phyloP scores from a whole-genome alignment of 2,888 invertebrate genomes.

The Pandemis cinnamomeana region DNA sequence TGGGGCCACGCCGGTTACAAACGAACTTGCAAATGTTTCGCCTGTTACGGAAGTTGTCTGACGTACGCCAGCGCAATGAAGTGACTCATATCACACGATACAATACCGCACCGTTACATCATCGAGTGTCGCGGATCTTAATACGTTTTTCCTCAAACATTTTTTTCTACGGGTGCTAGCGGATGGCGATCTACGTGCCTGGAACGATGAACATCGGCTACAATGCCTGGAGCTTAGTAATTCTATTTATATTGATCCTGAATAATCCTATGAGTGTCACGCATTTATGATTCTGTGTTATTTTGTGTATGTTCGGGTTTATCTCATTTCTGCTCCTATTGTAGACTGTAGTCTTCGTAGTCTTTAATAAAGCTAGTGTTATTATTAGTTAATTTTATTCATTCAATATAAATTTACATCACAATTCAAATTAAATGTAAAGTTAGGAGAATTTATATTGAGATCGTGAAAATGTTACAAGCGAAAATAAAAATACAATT shows the following conservation, averaged over 20 bases:
- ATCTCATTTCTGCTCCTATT: background rate
- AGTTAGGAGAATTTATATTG: too few relatives aligned
- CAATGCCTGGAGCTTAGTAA: conserved; percentile 13
- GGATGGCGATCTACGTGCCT: conserved; percentile 59
- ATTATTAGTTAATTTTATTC: too few relatives aligned
- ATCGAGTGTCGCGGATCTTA: conserved; percentile 36
- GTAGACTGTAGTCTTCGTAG: background rate
- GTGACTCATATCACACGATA: conserved; percentile 47
- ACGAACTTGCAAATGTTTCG: conserved; percentile 16
- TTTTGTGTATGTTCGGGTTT: background rate
- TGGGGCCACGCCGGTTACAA: background rate
- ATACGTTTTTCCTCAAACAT: conserved; percentile 31
- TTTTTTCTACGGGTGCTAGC: conserved; percentile 44
- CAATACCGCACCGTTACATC: conserved; percentile 44
- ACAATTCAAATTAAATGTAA: too few relatives aligned
- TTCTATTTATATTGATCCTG: conserved; percentile 25
- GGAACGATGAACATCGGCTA: conserved; percentile 38
- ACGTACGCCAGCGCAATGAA: conserved; percentile 42
- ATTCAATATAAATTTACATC: too few relatives aligned
- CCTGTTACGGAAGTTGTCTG: conserved; percentile 32
- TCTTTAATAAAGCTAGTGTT: background rate
- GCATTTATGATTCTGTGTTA: background rate
- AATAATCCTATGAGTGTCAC: background rate
- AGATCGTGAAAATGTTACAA: too few relatives aligned
- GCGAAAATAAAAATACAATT: too few relatives aligned